Percentiles rank a stretch among this genome's conserved stretches.
These are phyloP conservation scores for Penaeus indicus DNA, from an alignment of 1,140 invertebrate genomes.

Conservation along the genomic window DNA sequence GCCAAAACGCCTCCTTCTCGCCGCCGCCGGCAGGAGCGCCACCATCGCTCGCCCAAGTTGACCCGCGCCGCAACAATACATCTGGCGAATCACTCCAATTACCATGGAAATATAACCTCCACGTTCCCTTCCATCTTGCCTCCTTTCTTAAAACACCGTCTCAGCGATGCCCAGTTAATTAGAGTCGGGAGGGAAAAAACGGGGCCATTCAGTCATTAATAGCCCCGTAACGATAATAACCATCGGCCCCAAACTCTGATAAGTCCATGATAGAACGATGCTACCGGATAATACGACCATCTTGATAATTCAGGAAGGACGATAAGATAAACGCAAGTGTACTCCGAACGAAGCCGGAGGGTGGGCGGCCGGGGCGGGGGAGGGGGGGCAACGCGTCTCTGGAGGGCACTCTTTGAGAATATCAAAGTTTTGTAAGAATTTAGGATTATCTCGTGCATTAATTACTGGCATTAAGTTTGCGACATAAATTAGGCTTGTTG, in stretches of 20 bases:
- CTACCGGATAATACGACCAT: constrained; percentile 5
- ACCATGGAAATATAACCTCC: no score
- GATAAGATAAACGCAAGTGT: constrained; percentile 2
- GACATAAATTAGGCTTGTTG: constrained; percentile 60
- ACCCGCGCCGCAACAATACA: no score
- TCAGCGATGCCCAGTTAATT: constrained; percentile 16
- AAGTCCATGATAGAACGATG: constrained; percentile 1
- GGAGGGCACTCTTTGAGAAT: constrained; percentile 52
- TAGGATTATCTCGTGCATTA: constrained; percentile 61
- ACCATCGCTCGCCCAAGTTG: no score
- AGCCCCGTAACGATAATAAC: constrained; percentile 17
- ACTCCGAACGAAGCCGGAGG: not conserved
- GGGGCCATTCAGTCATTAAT: not conserved
- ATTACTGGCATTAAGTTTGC: constrained; percentile 62
- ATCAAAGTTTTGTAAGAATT: constrained; percentile 64
- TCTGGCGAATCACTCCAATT: no score
- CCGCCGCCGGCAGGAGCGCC: no score
- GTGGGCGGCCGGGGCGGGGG: not conserved
- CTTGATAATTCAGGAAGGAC: constrained; percentile 1
- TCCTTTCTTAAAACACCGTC: not conserved
- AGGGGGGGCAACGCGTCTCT: constrained; percentile 16
- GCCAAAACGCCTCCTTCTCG: no score
- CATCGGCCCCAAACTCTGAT: not conserved
- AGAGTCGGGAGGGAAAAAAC: not conserved
- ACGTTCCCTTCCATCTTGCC: no score